These are phyloP conservation scores for Danionella cerebrum DNA, from an alignment of 2,113 vertebrate genomes.

Conservation along the genomic window DNA sequence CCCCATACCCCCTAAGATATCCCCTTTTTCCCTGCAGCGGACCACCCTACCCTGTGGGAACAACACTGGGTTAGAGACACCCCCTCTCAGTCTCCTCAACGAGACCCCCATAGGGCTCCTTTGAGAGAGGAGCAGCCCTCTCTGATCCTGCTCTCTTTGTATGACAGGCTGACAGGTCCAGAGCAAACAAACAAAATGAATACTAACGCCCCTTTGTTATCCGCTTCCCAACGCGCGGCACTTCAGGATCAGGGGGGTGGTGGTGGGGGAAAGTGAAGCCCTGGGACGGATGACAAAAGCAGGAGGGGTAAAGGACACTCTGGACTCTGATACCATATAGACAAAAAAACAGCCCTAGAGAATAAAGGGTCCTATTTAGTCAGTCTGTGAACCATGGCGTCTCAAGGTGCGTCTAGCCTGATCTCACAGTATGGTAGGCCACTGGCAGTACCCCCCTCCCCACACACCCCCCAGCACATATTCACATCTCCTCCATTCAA, in stretches of 20 bases:
- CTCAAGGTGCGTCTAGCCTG: slow-evolving; percentile 41
- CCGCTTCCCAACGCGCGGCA: slow-evolving; percentile 46
- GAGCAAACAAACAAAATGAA: slow-evolving; percentile 85
- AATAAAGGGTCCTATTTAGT: slow-evolving; percentile 74
- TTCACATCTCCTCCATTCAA: slow-evolving; percentile 32
- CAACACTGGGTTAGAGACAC: slow-evolving; percentile 40
- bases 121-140: slow-evolving; percentile 61
- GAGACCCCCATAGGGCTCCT: slow-evolving; percentile 68
- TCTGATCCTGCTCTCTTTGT: slow-evolving; percentile 62
- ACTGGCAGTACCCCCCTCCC: too few species aligned
- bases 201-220: slow-evolving; percentile 69
- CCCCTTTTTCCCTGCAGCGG: slow-evolving; percentile 62
- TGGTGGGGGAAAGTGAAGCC: slow-evolving; percentile 23
- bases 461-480: slow-evolving; percentile 22
- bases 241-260: slow-evolving; percentile 52
- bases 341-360: slow-evolving; percentile 44
- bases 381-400: slow-evolving; percentile 43
- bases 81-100: slow-evolving; percentile 54
- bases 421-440: slow-evolving; percentile 21
- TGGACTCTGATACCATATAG: slow-evolving; percentile 59
- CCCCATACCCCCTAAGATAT: slow-evolving; percentile 37
- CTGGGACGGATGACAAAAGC: slow-evolving; percentile 12
- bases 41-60: slow-evolving; percentile 77
- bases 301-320: slow-evolving; percentile 47
- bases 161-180: slow-evolving; percentile 72